Evolutionary conservation across 2,797 vertebrate genomes (phyloP).

Genomic region (Vespertilio murinus): DNA sequence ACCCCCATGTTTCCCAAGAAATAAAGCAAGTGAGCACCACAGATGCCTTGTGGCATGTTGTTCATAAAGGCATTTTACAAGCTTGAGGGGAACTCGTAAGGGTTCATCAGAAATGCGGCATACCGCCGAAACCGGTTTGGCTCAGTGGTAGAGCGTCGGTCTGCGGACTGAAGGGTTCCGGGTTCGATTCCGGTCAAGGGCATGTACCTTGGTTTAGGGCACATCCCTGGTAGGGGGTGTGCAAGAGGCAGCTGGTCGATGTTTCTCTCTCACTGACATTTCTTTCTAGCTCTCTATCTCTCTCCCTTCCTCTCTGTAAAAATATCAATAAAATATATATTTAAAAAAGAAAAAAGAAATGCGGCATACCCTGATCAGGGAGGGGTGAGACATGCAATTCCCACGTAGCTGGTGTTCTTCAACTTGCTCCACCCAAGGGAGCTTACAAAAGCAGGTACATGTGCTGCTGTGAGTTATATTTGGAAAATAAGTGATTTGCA

Average conservation of each 20-base stretch:
- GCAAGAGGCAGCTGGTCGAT: too few species aligned
- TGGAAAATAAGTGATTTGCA: not conserved
- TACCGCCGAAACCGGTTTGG: too few species aligned
- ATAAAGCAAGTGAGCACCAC: slow-evolving; percentile 26
- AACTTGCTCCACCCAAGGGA: not conserved
- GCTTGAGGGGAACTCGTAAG: not conserved
- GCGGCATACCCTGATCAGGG: not conserved
- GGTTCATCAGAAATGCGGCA: not conserved
- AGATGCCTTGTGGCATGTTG: slow-evolving; percentile 31
- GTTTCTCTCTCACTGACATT: too few species aligned
- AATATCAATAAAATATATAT: too few species aligned
- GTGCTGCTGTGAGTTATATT: not conserved
- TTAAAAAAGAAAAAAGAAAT: too few species aligned
- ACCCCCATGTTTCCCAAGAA: slow-evolving; percentile 31
- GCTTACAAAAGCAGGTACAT: not conserved
- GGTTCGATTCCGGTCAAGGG: too few species aligned
- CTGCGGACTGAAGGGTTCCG: too few species aligned
- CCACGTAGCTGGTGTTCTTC: not conserved
- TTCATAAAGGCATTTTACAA: slow-evolving; percentile 41
- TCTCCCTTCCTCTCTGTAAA: too few species aligned
- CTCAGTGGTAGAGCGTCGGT: too few species aligned
- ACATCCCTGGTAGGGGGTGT: too few species aligned
- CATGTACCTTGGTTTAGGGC: too few species aligned
- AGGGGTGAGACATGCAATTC: not conserved
- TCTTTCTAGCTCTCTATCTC: too few species aligned